Evolutionary conservation across 2,113 vertebrate species (phyloP), one percentile per base, ranked within the genome.

Genomic region (Sylvia atricapilla): DNA sequence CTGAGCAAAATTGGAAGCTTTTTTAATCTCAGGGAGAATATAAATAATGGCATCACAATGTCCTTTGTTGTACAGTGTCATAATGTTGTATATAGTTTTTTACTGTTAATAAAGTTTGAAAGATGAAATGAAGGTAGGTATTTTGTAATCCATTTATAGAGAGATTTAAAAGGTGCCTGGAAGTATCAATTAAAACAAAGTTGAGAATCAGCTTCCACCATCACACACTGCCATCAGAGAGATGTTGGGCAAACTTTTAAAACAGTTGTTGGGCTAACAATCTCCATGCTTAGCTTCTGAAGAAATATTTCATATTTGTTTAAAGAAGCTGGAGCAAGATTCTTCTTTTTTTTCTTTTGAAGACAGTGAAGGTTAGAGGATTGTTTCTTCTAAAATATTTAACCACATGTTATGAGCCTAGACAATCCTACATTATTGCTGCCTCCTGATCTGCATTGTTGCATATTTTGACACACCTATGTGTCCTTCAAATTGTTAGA

Each of bases 1-100:
- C 94, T 96, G 96, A 96, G 96, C 95, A 97, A 97, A 97, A 95
- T 52, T 76, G 89, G 67, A 90, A 96, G 93, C 76, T 92, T 72
- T 76, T 90, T 89, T 81, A 27, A 39, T 84, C 35, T 47, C 47
- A 59, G 60, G 43, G 43, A 84, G 43, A 76, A 37, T 27, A 30
- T 41, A 69, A 39, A 43, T 56, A 74, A 62, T 27, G 39, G 9
- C 64, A 68, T 86, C 74, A 59, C 44, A 64, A 24, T 49, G 52
- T 60, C 21, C 35, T 68, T 74, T 93, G 39, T 68, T 72, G 82
- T 60, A 79, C 27, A 35, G 22, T 66, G 33, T 90, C 30, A 63
- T 77, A 63, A 80, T 85, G 33, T 31, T 49, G 15, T 59, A 10
- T 74, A 25, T 69, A 9, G 7, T 12, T 90, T 84, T 94, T 93